Evolutionary conservation across 2,113 vertebrate species (phyloP).

Genomic region (Antennarius striatus): DNA sequence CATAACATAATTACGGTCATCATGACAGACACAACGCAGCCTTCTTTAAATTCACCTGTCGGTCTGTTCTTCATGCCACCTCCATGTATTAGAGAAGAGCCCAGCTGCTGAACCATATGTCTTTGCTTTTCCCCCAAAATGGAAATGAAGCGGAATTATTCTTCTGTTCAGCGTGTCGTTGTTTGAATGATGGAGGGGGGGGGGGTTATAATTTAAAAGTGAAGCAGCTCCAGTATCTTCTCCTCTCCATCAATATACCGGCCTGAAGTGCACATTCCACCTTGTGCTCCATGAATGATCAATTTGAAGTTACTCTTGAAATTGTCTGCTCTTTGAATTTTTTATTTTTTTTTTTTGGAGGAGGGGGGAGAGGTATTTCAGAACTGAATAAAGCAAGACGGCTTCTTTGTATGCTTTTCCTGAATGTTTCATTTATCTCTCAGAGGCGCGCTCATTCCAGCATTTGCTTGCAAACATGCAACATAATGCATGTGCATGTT

Average conservation of each 20-base stretch:
- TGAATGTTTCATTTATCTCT: constrained; percentile 9
- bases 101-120: constrained; percentile 55
- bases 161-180: constrained; percentile 28
- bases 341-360: background rate
- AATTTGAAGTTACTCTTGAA: constrained; percentile 12
- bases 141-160: constrained; percentile 39
- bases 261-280: constrained; percentile 27
- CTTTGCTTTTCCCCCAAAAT: constrained; percentile 35
- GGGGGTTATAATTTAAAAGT: constrained; percentile 35
- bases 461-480: background rate
- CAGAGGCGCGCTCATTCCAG: constrained; percentile 11
- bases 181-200: constrained; percentile 9
- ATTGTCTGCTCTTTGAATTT: background rate
- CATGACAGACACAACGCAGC: constrained; percentile 27
- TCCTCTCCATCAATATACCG: constrained; percentile 7
- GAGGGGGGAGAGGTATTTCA: background rate
- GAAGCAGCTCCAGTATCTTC: constrained; percentile 23
- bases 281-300: background rate
- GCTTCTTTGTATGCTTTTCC: background rate
- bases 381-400: background rate
- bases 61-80: constrained; percentile 29
- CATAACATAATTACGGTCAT: constrained; percentile 17
- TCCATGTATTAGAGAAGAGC: constrained; percentile 34
- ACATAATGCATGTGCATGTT: constrained; percentile 15
- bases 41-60: constrained; percentile 29